Conservation (phyloP, 2,797 vertebrate genomes). For the Notolepis coatsorum region DNA sequence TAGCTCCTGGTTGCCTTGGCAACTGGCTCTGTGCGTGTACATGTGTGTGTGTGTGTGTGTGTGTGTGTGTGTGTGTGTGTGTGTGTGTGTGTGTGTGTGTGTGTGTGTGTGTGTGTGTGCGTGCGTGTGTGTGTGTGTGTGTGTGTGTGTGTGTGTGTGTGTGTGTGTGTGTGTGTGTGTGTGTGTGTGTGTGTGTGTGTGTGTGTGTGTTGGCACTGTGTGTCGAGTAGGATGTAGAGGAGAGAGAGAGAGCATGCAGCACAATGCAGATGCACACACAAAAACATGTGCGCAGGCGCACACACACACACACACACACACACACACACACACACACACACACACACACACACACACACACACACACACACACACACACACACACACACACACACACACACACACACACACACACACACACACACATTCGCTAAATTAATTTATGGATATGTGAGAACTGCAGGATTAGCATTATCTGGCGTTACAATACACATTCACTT, state of each 20-base stretch:
- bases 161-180: conserved; percentile 46
- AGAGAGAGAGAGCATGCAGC: conserved; percentile 60
- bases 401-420: conserved; percentile 14
- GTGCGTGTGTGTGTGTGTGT: conserved; percentile 34
- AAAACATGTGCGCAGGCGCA: conserved; percentile 10
- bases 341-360: conserved; percentile 47
- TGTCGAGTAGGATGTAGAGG: conserved; percentile 59
- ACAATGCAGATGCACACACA: conserved; percentile 19
- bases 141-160: conserved; percentile 48
- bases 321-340: conserved; percentile 41
- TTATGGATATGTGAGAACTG: conserved; percentile 70
- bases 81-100: conserved; percentile 43
- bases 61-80: conserved; percentile 47
- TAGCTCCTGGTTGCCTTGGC: conserved; percentile 82
- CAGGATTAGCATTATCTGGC: conserved; percentile 63
- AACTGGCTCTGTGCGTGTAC: conserved; percentile 66
- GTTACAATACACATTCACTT: conserved; percentile 56
- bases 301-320: conserved; percentile 21
- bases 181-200: conserved; percentile 46
- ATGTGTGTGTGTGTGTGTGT: conserved; percentile 49
- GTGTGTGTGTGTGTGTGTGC: conserved; percentile 57
- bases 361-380: conserved; percentile 24
- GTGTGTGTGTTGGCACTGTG: conserved; percentile 64
- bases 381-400: conserved; percentile 21
- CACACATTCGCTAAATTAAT: conserved; percentile 42